Conservation (phyloP, 2,888 invertebrate genomes). For the Tetragnatha montana region DNA sequence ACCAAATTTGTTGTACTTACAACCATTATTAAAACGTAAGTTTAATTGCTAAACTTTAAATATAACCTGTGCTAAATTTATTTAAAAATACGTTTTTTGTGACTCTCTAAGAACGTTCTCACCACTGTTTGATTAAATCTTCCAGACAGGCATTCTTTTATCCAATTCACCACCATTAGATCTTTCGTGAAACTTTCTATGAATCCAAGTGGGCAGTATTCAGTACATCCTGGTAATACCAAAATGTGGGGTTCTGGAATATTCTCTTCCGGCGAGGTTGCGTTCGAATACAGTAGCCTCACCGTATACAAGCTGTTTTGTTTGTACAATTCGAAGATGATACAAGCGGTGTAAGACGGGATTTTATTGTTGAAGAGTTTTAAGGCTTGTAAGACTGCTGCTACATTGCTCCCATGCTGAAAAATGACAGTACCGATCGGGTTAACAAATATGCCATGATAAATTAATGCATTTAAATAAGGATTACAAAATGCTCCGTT, state of each 20-base stretch:
- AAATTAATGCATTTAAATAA: too few relatives aligned
- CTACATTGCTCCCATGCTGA: conserved; percentile 50
- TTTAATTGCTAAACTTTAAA: background rate
- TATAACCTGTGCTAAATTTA: background rate
- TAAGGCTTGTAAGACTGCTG: conserved; percentile 27
- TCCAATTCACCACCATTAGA: conserved; percentile 11
- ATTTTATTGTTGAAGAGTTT: conserved; percentile 20
- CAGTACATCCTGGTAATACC: conserved; percentile 16
- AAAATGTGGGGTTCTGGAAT: conserved; percentile 13
- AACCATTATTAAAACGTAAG: background rate
- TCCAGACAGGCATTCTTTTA: conserved; percentile 19
- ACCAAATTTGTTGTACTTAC: too few relatives aligned
- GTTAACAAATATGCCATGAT: too few relatives aligned
- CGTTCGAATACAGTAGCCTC: conserved; percentile 21
- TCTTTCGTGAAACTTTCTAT: background rate
- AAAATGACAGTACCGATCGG: background rate
- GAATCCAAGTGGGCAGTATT: conserved; percentile 30
- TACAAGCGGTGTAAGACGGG: conserved; percentile 21
- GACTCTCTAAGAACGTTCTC: background rate
- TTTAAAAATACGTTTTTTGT: background rate
- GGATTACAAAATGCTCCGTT: too few relatives aligned
- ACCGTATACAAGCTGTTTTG: background rate
- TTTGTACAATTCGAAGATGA: conserved; percentile 34
- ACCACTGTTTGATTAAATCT: background rate
- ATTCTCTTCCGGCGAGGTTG: conserved; percentile 22